phyloP scores from a whole-genome alignment of 2,113 vertebrate genomes.

The Theristicus caerulescens region DNA sequence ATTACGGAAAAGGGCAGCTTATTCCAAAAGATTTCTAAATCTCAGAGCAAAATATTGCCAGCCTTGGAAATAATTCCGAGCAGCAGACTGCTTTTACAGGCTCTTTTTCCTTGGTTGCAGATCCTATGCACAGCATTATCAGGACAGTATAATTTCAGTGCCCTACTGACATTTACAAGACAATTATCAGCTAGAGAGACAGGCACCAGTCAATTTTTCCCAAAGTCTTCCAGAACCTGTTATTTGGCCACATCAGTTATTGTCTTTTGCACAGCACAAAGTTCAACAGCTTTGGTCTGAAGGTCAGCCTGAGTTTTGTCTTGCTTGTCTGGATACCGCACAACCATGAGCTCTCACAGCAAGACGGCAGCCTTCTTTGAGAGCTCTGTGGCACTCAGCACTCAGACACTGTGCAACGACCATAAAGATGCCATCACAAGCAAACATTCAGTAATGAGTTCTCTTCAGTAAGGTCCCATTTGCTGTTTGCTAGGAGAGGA shows the following conservation, averaged over 20 bases:
- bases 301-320: not conserved
- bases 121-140: not conserved
- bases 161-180: not conserved
- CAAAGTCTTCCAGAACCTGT: not conserved
- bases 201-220: not conserved
- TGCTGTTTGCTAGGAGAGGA: not conserved
- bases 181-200: not conserved
- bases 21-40: not conserved
- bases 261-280: not conserved
- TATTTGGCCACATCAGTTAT: not conserved
- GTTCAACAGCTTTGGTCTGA: not conserved
- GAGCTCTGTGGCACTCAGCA: not conserved
- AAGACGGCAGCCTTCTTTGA: not conserved
- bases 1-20: not conserved
- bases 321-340: no score
- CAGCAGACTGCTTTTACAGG: not conserved
- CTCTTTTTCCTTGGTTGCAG: not conserved
- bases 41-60: not conserved
- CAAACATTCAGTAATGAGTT: fast-evolving
- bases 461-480: fast-evolving
- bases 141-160: not conserved
- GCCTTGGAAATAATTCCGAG: not conserved
- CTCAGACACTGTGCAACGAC: fast-evolving
- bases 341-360: not conserved
- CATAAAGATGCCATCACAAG: not conserved